These are phyloP conservation scores for Drosophila parvula DNA, from an alignment of 1,140 invertebrate species.

Conservation along the genomic window DNA sequence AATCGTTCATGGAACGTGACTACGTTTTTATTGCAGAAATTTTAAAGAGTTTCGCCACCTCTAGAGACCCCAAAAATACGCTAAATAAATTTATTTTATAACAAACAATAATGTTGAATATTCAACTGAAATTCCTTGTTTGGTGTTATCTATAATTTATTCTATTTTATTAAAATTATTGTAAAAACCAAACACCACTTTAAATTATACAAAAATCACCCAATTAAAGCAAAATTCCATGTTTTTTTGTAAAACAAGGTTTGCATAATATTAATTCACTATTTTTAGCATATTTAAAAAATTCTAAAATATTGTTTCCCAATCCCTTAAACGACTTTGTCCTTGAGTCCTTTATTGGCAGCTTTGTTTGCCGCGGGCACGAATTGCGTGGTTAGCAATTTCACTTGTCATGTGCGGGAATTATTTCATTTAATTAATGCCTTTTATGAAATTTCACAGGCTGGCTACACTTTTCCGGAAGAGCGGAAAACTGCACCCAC, in stretches of 20 bases:
- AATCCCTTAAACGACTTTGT: too few species aligned
- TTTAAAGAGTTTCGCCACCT: conserved; percentile 5
- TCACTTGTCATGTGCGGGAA: conserved; percentile 29
- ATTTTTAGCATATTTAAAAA: background rate
- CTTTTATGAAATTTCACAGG: conserved; percentile 42
- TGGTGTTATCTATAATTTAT: background rate
- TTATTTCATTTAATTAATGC: conserved; percentile 64
- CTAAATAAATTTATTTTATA: background rate
- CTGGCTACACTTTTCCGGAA: conserved; percentile 29
- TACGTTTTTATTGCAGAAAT: conserved; percentile 31
- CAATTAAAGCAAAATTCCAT: too few species aligned
- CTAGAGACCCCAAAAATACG: too few species aligned
- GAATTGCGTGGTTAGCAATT: conserved; percentile 54
- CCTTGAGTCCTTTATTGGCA: conserved; percentile 8
- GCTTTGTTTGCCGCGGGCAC: conserved; percentile 20
- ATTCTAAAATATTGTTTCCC: too few species aligned
- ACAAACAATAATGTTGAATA: background rate
- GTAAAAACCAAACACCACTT: background rate
- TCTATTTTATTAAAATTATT: background rate
- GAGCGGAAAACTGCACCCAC: conserved; percentile 20
- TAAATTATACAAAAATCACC: background rate
- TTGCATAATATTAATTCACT: background rate
- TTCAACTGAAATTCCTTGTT: background rate
- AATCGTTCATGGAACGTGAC: conserved; percentile 53
- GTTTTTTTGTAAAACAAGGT: too few species aligned